Percentiles rank a stretch among this genome's conserved stretches.
These are phyloP conservation scores for Stomatorhinus walkeri DNA, from an alignment of 2,797 vertebrate species.

Conservation along the genomic window DNA sequence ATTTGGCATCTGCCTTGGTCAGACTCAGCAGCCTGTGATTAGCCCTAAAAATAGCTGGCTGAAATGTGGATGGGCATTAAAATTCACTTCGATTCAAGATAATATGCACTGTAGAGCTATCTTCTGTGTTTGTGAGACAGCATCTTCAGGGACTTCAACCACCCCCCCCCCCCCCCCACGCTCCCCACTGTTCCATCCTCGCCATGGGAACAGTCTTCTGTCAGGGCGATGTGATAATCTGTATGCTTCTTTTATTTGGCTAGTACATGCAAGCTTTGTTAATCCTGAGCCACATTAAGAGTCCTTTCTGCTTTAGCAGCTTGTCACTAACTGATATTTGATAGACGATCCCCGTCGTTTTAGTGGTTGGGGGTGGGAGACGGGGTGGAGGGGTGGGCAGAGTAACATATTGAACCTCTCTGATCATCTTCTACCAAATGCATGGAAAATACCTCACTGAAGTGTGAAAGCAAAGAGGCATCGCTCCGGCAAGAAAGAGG, in stretches of 20 bases:
- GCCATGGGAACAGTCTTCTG: conserved; percentile 14
- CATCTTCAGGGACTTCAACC: background rate
- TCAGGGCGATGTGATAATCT: conserved; percentile 31
- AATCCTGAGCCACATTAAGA: conserved; percentile 44
- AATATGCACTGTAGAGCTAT: background rate
- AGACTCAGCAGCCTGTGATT: conserved; percentile 8
- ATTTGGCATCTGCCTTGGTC: background rate
- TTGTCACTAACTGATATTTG: conserved; percentile 63
- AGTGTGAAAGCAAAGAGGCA: conserved; percentile 41
- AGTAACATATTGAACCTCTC: conserved; percentile 30
- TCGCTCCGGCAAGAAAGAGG: conserved; percentile 26
- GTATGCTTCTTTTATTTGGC: conserved; percentile 36
- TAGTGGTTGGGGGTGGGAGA: conserved; percentile 21
- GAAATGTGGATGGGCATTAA: conserved; percentile 3
- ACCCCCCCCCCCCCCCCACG: background rate
- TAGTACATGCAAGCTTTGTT: conserved; percentile 45
- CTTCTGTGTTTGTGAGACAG: background rate
- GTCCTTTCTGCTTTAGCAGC: conserved; percentile 46
- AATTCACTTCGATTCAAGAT: background rate
- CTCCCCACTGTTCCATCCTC: background rate
- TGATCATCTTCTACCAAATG: conserved; percentile 53
- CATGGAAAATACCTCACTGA: conserved; percentile 56
- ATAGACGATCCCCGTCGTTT: conserved; percentile 40
- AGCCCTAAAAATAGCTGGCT: conserved; percentile 18
- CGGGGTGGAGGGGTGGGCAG: conserved; percentile 27